Evolutionary conservation across 2,888 invertebrate species (phyloP), one percentile per base, ranked within the genome.

Genomic region (Ornithoptera alexandrae): DNA sequence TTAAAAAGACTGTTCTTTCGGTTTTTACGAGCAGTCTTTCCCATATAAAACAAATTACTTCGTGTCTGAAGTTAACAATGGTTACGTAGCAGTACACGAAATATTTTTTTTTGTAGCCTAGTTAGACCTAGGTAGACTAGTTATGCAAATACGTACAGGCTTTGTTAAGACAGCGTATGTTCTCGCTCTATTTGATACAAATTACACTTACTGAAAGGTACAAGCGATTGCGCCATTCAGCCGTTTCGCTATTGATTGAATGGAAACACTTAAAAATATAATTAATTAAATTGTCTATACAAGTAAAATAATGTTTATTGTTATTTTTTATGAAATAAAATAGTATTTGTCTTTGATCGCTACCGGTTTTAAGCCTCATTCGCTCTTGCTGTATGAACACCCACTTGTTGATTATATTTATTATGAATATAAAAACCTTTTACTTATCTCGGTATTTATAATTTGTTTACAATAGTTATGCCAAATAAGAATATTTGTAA

Each of bases 181-280:
- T 86, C 80, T 78, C 85, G 85, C 84, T 88, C 84, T 85, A 87
- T 83, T 88, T 86, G 78, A 72, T 80, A 75, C 62, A 80, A 76
- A 79, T 79, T 77, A 76, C 77, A 76, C 82, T 84, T 82, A 39
- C 80, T 78, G 74, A 78, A 83, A 79, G 73, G 71, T 70, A 72
- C 67, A 46, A 24, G 69, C 69, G 74, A 76, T 81, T 80, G 78
- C 75, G 73, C 68, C 60, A 63, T 68, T 68, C 64, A 67, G 50
- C 5, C 53, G 57, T 61, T 62, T 71, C 69, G 66, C 60, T 65
- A 53, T 39, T 17, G 18, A 42, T 36, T 30, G 2, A 62, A 66
- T 30, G 24, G 50, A 61, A 42, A 68, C 15, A 5, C 17, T 50
- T 20, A 15, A 50, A 50, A 50, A 50, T 15, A 50, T 17, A 15